Evolutionary conservation across 2,888 invertebrate genomes (phyloP).

Genomic region (Sphecodes monilicornis): DNA sequence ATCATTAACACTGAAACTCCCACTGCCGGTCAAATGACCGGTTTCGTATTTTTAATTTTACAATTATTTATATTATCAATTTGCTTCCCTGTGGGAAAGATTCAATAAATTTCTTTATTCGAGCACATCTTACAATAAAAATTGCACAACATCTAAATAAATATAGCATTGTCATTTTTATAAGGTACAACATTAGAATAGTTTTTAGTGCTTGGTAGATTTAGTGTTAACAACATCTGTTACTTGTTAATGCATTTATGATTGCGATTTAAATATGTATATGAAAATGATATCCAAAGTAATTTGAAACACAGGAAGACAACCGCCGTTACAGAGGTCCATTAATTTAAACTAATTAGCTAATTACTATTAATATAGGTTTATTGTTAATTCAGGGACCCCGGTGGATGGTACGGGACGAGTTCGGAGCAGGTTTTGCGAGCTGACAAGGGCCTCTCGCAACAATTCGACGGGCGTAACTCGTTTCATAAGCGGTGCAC

Average conservation of each 20-base stretch:
- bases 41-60: too few species aligned
- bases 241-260: neutral
- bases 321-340: neutral
- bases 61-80: too few species aligned
- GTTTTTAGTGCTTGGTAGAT: too few species aligned
- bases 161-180: too few species aligned
- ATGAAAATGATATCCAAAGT: neutral
- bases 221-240: neutral
- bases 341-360: neutral
- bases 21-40: too few species aligned
- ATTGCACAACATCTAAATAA: too few species aligned
- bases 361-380: neutral
- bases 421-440: neutral
- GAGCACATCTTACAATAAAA: too few species aligned
- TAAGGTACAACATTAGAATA: too few species aligned
- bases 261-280: neutral
- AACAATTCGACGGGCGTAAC: neutral
- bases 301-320: neutral
- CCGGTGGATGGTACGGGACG: neutral
- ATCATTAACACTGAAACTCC: too few species aligned
- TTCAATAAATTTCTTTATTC: too few species aligned
- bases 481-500: slow-evolving; percentile 18
- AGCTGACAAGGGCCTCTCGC: neutral
- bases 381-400: neutral
- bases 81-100: too few species aligned